Evolutionary conservation across 2,113 vertebrate species (phyloP).

Genomic region (Oxygymnocypris stewartii): DNA sequence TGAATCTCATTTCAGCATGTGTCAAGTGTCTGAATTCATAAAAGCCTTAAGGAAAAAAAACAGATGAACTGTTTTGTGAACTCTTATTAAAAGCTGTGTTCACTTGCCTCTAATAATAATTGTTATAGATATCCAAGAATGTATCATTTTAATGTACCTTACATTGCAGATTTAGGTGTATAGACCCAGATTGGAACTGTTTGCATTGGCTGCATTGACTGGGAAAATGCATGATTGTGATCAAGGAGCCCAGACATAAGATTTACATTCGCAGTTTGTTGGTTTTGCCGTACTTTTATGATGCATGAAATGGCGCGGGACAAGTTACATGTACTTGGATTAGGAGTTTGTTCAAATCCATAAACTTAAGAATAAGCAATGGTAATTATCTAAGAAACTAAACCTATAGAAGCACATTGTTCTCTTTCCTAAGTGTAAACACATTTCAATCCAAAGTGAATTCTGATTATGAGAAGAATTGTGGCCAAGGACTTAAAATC

Average conservation of each 20-base stretch:
- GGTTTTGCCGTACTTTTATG: not conserved
- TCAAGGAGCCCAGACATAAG: not conserved
- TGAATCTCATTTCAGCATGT: constrained; percentile 2
- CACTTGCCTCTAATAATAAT: not conserved
- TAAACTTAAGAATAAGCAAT: not conserved
- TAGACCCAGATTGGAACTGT: not conserved
- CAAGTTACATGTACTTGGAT: not conserved
- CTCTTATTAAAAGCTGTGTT: not conserved
- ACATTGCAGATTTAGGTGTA: not conserved
- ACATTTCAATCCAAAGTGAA: not conserved
- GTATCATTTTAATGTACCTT: not conserved
- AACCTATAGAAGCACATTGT: not conserved
- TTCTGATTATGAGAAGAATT: not conserved
- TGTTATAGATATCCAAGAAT: not conserved
- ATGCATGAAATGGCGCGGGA: not conserved
- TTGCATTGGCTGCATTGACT: not conserved
- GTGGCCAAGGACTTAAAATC: not conserved
- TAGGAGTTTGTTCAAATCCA: not conserved
- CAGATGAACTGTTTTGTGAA: not conserved
- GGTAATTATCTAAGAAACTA: not conserved
- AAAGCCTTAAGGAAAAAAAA: not conserved
- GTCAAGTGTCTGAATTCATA: not conserved
- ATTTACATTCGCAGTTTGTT: not conserved
- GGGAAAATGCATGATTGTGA: not conserved
- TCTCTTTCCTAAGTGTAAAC: not conserved